Base-by-base conservation (phyloP, 2,113 vertebrate species). In the Microtus oregoni region DNA sequence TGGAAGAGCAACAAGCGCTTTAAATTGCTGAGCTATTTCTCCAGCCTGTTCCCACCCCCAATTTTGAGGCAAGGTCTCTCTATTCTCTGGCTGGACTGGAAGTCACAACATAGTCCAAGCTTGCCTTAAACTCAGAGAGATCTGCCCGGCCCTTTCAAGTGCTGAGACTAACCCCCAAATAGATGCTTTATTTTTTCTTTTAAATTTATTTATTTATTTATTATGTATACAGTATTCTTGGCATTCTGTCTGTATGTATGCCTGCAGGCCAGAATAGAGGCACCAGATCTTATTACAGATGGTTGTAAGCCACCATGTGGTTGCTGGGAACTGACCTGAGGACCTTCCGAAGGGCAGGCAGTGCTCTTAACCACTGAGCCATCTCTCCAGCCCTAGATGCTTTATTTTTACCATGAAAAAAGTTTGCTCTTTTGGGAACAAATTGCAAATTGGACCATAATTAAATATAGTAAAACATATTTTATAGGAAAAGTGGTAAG, bases 341-440 rank as follows among this genome's bases (percentile, higher is more conserved):
- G 55, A 55, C 55, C 3, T 55, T 55, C 15, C 52, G 4, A 55
- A 55, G 52, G 52, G 52, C 52, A 55, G 52, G 52, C 52, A 55
- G 4, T 55, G 14, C 52, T 55, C 55, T 55, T 58, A 58, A 58
- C 55, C 55, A 58, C 55, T 58, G 55, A 58, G 55, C 55, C 55
- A 19, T 58, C 55, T 58, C 55, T 58, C 55, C 17, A 58, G 55
- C 55, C 17, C 55, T 19, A 58, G 91, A 32, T 77, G 20, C 7
- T 96, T 96, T 82, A 35, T 94, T 77, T 94, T 94, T 89, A 86
- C 55, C 38, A 68, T 78, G 13, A 86, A 63, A 89, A 63, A 89
- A 32, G 0, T 77, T 95, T 95, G 61, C 90, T 94, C 47, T 38
- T 97, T 91, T 89, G 73, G 41, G 89, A 89, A 70, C 81, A 91